Conservation (phyloP, 2,113 vertebrate species). For the Picathartes gymnocephalus region DNA sequence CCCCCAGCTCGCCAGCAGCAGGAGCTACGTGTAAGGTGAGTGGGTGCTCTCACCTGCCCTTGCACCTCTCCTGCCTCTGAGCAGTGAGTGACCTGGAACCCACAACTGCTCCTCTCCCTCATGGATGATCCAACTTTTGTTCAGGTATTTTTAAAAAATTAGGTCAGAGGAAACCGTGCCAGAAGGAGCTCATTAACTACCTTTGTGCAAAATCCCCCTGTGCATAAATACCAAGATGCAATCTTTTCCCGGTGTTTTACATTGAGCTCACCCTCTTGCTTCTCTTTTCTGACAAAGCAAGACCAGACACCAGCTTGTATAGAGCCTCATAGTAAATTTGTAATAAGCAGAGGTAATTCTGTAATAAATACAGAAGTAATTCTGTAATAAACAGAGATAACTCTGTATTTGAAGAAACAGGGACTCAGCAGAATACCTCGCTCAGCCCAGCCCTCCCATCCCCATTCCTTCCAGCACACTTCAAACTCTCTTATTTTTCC, state of each 20-base stretch:
- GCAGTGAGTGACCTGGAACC: background rate
- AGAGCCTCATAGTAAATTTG: background rate
- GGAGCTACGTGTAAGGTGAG: background rate
- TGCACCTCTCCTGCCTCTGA: background rate
- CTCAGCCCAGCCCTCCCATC: background rate
- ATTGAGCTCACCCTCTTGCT: background rate
- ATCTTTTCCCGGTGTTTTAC: background rate
- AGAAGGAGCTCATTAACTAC: background rate
- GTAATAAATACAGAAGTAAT: background rate
- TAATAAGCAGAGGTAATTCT: background rate
- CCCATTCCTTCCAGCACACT: slow-evolving; percentile 49
- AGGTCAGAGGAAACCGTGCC: background rate
- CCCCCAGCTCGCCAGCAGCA: background rate
- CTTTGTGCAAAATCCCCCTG: background rate
- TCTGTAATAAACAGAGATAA: background rate
- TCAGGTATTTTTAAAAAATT: background rate
- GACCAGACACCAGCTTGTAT: background rate
- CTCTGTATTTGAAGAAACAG: background rate
- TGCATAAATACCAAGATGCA: background rate
- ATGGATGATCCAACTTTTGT: background rate
- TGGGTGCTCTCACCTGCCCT: background rate
- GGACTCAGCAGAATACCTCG: background rate
- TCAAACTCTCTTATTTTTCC: slow-evolving; percentile 28
- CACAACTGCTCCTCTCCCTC: background rate
- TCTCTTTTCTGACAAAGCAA: background rate